Percentiles rank a stretch among this genome's conserved stretches.
These are phyloP conservation scores for Uria aalge DNA, from an alignment of 2,113 vertebrate genomes.

Conservation along the genomic window DNA sequence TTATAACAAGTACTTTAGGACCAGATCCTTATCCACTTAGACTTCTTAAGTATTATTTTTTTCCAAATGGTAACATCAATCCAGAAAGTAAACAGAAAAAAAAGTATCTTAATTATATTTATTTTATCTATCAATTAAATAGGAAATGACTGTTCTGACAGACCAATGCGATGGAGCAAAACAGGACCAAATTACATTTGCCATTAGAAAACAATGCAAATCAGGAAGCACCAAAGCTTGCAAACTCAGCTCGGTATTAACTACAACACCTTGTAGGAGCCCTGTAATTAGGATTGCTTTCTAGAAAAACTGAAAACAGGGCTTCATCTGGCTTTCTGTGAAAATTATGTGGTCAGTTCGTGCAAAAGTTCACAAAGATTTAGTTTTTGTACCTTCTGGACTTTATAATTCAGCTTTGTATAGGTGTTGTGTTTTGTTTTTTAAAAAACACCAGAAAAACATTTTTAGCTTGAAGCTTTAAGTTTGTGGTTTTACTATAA, in stretches of 20 bases:
- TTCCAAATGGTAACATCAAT: neutral
- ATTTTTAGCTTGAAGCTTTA: neutral
- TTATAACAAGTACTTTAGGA: neutral
- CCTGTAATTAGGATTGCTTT: neutral
- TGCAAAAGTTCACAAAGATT: neutral
- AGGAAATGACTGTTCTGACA: neutral
- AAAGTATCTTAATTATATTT: neutral
- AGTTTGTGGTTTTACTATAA: neutral
- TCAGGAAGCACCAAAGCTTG: neutral
- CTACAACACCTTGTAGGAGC: neutral
- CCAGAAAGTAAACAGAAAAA: neutral
- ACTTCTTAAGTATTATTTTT: neutral
- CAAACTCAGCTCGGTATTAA: neutral
- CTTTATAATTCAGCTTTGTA: neutral
- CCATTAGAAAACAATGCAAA: neutral
- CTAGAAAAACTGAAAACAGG: neutral
- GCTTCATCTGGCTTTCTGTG: neutral
- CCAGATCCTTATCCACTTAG: neutral
- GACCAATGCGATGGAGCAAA: rapidly evolving
- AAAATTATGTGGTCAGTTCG: neutral
- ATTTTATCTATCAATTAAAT: neutral
- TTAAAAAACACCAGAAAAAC: neutral
- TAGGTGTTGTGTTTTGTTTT: rapidly evolving
- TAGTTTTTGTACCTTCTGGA: neutral
- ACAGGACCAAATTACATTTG: neutral